Evolutionary conservation across 1,140 invertebrate genomes (phyloP).

Genomic region (Bilobella aurantiaca): DNA sequence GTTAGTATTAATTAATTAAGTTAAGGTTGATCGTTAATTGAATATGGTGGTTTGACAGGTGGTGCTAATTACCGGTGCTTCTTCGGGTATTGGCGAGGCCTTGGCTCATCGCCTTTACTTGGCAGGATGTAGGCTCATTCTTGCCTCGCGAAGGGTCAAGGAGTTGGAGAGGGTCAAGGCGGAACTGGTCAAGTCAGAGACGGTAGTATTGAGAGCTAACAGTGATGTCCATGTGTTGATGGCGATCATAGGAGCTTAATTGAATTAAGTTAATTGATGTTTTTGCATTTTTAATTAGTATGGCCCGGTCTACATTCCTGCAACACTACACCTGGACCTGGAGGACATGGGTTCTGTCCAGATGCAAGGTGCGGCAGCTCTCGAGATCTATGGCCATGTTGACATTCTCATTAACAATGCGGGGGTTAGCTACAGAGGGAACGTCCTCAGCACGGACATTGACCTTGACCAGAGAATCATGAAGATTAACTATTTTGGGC

Average conservation of each 20-base stretch:
- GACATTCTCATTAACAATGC: constrained; percentile 91
- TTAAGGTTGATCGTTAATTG: constrained; percentile 9
- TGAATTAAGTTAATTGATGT: not conserved
- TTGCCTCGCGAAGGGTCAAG: constrained; percentile 62
- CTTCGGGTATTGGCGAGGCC: constrained; percentile 86
- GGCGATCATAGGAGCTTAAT: constrained; percentile 10
- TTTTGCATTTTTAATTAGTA: constrained; percentile 43
- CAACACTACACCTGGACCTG: constrained; percentile 65
- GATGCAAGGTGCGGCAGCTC: constrained; percentile 44
- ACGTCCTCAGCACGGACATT: constrained; percentile 61
- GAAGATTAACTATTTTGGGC: constrained; percentile 88
- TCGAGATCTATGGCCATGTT: constrained; percentile 53
- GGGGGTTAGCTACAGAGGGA: constrained; percentile 72
- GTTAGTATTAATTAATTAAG: too few species aligned
- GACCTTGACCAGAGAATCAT: constrained; percentile 81
- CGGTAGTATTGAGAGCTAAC: too few species aligned
- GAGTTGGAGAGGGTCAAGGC: constrained; percentile 69
- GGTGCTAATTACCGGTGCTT: constrained; percentile 86
- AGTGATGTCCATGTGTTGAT: too few species aligned
- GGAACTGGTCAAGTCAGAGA: constrained; percentile 47
- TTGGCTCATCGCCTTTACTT: constrained; percentile 72
- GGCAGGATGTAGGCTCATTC: constrained; percentile 69
- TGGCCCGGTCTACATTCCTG: constrained; percentile 55
- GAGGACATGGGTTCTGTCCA: constrained; percentile 55
- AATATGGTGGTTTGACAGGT: constrained; percentile 50